Base-by-base conservation (phyloP, 2,888 invertebrate species). In the Cabera pusaria region DNA sequence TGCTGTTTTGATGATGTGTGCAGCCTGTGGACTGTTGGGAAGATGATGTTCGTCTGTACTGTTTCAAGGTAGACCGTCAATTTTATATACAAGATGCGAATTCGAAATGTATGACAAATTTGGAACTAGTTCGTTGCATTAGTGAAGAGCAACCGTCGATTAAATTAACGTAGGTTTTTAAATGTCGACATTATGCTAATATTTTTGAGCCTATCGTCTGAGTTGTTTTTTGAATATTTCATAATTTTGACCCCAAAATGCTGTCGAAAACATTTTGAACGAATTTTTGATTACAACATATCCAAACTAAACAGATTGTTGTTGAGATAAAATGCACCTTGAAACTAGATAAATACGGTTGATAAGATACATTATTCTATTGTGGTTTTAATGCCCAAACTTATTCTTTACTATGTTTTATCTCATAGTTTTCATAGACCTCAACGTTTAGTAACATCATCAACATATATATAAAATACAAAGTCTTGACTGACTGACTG, bases 51-150 rank as follows among this genome's bases (percentile, higher is more conserved):
- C 68, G 69, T 67, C 71, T 81, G 71, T 55, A 44, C 57, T 45
- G 44, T 59, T 63, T 53, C 43, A 43, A 60, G 58, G 50, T 63
- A 50, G 52, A 52, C 44, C 62, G 59, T 56, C 61, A 71, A 67
- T 75, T 81, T 78, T 83, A 83, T 83, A 83, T 65, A 52, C 58
- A 56, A 49, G 48, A 59, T 62, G 53, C 56, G 62, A 51, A 62
- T 65, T 65, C 57, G 54, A 50, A 62, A 67, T 60, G 61, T 56
- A 60, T 50, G 52, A 52, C 43, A 53, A 56, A 69, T 60, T 64
- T 56, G 53, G 59, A 72, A 66, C 62, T 59, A 59, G 61, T 49
- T 55, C 56, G 54, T 33, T 11, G 35, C 40, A 49, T 52, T 53
- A 56, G 53, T 52, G 53, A 49, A 42, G 57, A 49, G 56, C 43